phyloP scores from a whole-genome alignment of 2,113 vertebrate genomes.

The Tragelaphus scriptus region DNA sequence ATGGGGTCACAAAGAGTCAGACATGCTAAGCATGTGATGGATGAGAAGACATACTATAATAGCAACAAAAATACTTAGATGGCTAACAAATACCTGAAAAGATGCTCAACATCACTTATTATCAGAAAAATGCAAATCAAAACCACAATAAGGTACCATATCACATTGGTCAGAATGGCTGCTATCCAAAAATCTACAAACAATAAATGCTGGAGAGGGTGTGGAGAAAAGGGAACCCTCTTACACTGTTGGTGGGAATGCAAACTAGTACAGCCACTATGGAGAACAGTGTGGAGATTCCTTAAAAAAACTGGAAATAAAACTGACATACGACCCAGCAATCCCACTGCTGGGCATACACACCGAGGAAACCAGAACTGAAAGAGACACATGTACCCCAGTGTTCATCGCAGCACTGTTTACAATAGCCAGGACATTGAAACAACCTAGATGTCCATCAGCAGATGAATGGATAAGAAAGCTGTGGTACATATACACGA shows the following conservation, averaged over 20 bases:
- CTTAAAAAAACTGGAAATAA: neutral
- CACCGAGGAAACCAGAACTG: too few species aligned
- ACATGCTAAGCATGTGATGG: neutral
- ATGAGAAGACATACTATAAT: neutral
- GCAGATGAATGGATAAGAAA: neutral
- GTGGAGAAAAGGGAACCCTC: neutral
- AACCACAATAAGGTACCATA: neutral
- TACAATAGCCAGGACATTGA: neutral
- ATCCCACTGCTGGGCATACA: too few species aligned
- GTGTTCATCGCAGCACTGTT: neutral
- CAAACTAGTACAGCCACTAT: neutral
- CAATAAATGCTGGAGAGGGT: neutral
- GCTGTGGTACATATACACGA: neutral
- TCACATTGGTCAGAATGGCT: neutral
- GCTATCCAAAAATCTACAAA: neutral
- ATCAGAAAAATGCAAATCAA: neutral
- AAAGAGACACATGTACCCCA: too few species aligned
- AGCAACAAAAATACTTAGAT: neutral
- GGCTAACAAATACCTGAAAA: neutral
- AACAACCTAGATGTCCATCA: neutral
- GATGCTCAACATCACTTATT: neutral
- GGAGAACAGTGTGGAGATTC: neutral
- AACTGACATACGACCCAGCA: neutral
- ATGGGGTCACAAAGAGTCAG: rapidly evolving
- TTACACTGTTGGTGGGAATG: neutral